phyloP scores from a whole-genome alignment of 2,113 vertebrate genomes.

The Rhagologus leucostigma region DNA sequence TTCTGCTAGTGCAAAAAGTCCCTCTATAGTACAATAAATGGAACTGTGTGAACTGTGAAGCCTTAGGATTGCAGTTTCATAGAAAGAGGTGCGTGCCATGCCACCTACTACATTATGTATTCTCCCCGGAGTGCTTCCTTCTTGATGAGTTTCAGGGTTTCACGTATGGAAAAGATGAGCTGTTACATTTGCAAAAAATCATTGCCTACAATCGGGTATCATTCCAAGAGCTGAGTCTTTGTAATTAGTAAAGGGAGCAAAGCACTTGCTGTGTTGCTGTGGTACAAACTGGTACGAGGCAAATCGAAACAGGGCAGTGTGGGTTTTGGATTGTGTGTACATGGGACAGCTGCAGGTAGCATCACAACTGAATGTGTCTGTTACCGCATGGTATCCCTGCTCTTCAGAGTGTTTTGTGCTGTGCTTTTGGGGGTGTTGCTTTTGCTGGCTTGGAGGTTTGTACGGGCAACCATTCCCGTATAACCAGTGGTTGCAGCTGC shows the following conservation, averaged over 20 bases:
- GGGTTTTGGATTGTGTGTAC: not conserved
- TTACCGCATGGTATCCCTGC: not conserved
- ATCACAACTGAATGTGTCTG: not conserved
- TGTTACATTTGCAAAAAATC: conserved; percentile 30
- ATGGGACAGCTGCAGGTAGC: not conserved
- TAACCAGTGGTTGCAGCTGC: not conserved
- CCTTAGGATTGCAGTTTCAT: conserved; percentile 22
- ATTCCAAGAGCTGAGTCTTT: not conserved
- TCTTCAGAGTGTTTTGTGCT: not conserved
- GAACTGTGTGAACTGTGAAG: not conserved
- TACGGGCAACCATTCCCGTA: rapidly evolving
- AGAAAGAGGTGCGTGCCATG: not conserved
- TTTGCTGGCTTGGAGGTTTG: not conserved
- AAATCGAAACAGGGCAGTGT: not conserved
- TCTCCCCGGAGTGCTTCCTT: not conserved
- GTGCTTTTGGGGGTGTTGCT: not conserved
- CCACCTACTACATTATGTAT: conserved; percentile 1
- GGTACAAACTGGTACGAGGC: not conserved
- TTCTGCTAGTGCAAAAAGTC: not conserved
- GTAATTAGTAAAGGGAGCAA: conserved; percentile 13
- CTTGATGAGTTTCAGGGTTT: conserved; percentile 26
- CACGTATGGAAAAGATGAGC: conserved; percentile 14
- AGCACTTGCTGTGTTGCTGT: not conserved
- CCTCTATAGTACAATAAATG: not conserved
- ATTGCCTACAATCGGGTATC: not conserved